Base-by-base conservation (phyloP, 1,140 invertebrate species). In the Scaptomyza graminum region DNA sequence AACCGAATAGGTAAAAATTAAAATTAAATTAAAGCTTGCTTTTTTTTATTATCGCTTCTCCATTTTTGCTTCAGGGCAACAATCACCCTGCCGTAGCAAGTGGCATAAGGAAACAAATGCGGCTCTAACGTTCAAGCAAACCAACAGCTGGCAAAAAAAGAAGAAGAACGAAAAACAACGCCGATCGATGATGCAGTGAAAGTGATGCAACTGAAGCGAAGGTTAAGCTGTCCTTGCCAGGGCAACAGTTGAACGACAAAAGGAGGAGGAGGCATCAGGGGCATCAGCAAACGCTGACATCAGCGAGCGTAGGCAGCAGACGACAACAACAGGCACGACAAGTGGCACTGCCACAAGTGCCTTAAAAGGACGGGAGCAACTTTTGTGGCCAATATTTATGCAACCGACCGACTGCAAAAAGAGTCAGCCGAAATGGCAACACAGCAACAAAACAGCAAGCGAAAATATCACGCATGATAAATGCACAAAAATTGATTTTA, bases 401-500 rank as follows among this genome's bases (percentile, higher is more conserved):
- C 55, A 46, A 22, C 39, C 28, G 25, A 5, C 25, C 25, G 28
- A 44, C 47, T 13, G 9, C 37, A 41, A n/a, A 12, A 37, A 9
- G 9, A 37, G 34, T 1, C 34, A 11, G 18, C 18, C 18, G 18
- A 22, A 12, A 1, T 12, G 11, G 9, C 46, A 47, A n/a, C 16
- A n/a, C 50, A 54, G 11, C 37, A 11, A 39, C 11, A 11, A 39
- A 31, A 22, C 18, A 22, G 18, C 28, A 9, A 41, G 37, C 37
- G 12, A 41, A 55, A 63, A 59, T 28, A 69, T 63, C 70, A 73
- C 67, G 56, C 73, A 75, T 71, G 73, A 75, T 66, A 75, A 72
- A 59, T 75, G 68, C 68, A 75, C 73, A 72, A 74, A 74, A 75
- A 76, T 76, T 75, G 67, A 78, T 88, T 89, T 88, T 88, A 83